A percentile compares a stretch with the other conserved stretches of the same genome.
Evolutionary conservation across 2,888 invertebrate genomes (phyloP).

Genomic region (Acronicta leporina): DNA sequence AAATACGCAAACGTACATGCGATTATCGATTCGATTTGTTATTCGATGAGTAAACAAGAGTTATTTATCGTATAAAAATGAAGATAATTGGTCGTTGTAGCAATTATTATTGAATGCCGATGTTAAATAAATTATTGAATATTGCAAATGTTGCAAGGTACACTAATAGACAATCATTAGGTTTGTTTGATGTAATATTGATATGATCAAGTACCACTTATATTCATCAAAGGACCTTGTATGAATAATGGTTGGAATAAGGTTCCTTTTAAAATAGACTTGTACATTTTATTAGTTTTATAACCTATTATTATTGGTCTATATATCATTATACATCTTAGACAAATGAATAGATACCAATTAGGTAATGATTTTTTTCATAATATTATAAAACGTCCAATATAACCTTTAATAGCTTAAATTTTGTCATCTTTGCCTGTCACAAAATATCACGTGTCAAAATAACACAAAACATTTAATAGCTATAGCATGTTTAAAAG

Average conservation of each 20-base stretch:
- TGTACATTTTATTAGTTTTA: no score
- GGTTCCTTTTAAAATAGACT: no score
- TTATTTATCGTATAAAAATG: conserved; percentile 34
- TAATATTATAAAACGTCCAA: no score
- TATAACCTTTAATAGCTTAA: no score
- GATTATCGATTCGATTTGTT: conserved; percentile 4
- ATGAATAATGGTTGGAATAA: not conserved
- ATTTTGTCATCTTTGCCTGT: no score
- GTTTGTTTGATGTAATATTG: conserved; percentile 21
- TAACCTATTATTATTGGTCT: no score
- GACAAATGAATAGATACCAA: no score
- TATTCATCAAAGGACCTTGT: not conserved
- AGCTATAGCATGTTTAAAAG: no score
- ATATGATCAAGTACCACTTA: conserved; percentile 15
- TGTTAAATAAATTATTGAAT: conserved; percentile 6
- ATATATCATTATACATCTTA: no score
- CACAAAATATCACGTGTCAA: no score
- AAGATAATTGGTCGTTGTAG: conserved; percentile 19
- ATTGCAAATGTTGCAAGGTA: conserved; percentile 3
- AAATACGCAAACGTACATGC: conserved; percentile 29
- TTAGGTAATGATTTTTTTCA: no score
- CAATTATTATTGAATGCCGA: conserved; percentile 31
- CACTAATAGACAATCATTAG: not conserved
- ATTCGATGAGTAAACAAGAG: conserved; percentile 34
- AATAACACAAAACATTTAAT: no score